A percentile compares a stretch with the other conserved stretches of the same genome.
Evolutionary conservation across 2,888 invertebrate species (phyloP).

Genomic region (Andrena flavipes): DNA sequence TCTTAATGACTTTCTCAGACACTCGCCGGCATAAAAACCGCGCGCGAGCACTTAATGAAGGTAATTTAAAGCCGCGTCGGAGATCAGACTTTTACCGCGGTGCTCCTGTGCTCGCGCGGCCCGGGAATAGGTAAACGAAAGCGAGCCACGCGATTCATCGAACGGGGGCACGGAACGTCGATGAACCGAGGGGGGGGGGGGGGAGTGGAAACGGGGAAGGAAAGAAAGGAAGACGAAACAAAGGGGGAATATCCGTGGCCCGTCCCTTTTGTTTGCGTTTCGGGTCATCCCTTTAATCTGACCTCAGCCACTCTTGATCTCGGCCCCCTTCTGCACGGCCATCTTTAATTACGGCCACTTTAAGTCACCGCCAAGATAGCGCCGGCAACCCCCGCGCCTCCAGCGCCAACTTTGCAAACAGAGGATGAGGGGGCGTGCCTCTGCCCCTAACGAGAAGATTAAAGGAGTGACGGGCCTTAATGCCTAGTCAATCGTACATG

Average conservation of each 20-base stretch:
- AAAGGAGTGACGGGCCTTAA: slow-evolving; percentile 53
- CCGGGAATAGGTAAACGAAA: slow-evolving; percentile 55
- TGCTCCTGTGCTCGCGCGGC: slow-evolving; percentile 41
- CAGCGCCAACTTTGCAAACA: slow-evolving; percentile 44
- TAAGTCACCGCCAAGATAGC: slow-evolving; percentile 68
- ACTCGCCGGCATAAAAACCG: slow-evolving; percentile 54
- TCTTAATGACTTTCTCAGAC: slow-evolving; percentile 56
- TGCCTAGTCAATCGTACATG: slow-evolving; percentile 50
- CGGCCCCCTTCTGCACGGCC: slow-evolving; percentile 53
- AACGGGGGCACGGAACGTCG: slow-evolving; percentile 22
- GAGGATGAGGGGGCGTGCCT: slow-evolving; percentile 30
- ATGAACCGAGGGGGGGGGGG: not conserved
- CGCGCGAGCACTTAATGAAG: slow-evolving; percentile 64
- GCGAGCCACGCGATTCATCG: slow-evolving; percentile 48
- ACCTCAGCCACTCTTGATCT: slow-evolving; percentile 40
- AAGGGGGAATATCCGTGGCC: slow-evolving; percentile 33
- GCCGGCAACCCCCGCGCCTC: slow-evolving; percentile 16
- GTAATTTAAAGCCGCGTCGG: slow-evolving; percentile 72
- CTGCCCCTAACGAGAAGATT: slow-evolving; percentile 59
- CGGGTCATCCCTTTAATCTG: slow-evolving; percentile 55
- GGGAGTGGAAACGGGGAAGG: not conserved
- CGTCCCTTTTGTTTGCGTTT: slow-evolving; percentile 49
- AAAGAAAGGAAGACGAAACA: slow-evolving; percentile 17
- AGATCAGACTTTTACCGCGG: slow-evolving; percentile 69
- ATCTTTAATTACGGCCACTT: slow-evolving; percentile 80